These are phyloP conservation scores for Plutella xylostella DNA, from an alignment of 2,888 invertebrate species.

Conservation along the genomic window DNA sequence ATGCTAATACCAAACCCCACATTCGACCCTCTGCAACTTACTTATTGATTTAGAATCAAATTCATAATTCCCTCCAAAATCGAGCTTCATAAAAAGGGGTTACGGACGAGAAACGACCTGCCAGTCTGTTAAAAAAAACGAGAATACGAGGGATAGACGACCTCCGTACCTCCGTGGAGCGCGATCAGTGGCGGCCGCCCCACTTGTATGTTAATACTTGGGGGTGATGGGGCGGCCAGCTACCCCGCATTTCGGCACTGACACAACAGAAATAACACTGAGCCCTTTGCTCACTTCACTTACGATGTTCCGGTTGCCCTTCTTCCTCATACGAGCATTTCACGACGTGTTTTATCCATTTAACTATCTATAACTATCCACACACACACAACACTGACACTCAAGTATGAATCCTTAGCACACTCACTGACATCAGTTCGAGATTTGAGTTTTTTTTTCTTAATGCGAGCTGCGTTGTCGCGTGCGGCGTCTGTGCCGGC, in stretches of 20 bases:
- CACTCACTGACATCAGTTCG: constrained; percentile 51
- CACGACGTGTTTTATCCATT: constrained; percentile 59
- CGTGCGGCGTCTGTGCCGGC: constrained; percentile 74
- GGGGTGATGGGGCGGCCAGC: constrained; percentile 41
- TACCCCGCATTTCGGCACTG: constrained; percentile 55
- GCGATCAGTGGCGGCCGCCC: constrained; percentile 51
- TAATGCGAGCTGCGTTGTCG: constrained; percentile 46
- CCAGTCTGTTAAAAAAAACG: constrained; percentile 32
- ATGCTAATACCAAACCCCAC: no score
- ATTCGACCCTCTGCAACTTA: constrained; percentile 26
- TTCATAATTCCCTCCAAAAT: constrained; percentile 52
- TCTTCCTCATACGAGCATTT: constrained; percentile 72
- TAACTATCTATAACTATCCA: constrained; percentile 56
- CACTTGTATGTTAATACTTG: constrained; percentile 44
- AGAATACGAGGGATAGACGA: constrained; percentile 56
- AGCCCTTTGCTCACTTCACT: constrained; percentile 44
- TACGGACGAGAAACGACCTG: constrained; percentile 41
- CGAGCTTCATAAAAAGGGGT: constrained; percentile 54
- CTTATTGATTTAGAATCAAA: constrained; percentile 46
- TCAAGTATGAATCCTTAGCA: constrained; percentile 35
- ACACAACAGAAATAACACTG: constrained; percentile 52
- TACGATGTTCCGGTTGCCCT: constrained; percentile 66
- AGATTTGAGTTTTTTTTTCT: constrained; percentile 50
- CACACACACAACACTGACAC: constrained; percentile 52
- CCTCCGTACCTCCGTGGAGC: constrained; percentile 65